phyloP scores from a whole-genome alignment of 2,797 vertebrate genomes.

The Lepilemur ruficaudatus region DNA sequence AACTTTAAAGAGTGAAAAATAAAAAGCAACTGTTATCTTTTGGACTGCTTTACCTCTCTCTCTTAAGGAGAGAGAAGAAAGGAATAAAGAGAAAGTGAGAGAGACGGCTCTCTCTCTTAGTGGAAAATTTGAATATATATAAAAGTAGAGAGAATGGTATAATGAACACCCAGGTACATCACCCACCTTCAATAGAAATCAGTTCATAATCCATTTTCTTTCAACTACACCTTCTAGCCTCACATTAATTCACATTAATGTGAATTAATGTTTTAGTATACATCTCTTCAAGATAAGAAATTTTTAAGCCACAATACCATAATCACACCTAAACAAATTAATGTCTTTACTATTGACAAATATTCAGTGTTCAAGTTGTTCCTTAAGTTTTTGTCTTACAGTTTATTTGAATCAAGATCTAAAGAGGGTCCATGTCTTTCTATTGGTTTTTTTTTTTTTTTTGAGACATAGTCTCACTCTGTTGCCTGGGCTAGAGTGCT shows the following conservation, averaged over 20 bases:
- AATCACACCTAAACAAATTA: neutral
- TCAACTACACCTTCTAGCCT: neutral
- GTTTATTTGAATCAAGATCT: neutral
- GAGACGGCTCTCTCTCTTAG: neutral
- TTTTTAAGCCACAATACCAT: neutral
- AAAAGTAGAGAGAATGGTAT: neutral
- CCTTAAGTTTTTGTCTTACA: neutral
- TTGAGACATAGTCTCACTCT: neutral
- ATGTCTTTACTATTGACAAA: neutral
- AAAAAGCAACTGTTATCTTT: neutral
- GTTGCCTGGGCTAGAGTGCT: too few species aligned
- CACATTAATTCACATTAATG: too few species aligned
- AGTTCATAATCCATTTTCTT: neutral
- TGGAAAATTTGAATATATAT: neutral
- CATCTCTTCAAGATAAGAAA: neutral
- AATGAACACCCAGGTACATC: neutral
- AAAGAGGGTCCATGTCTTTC: neutral
- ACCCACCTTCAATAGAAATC: neutral
- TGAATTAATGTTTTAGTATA: constrained; percentile 18
- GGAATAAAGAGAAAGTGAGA: neutral
- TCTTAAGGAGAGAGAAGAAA: neutral
- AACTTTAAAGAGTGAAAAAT: too few species aligned
- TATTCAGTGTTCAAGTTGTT: neutral
- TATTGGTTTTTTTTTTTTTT: neutral
- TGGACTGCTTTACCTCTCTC: neutral